Evolutionary conservation across 2,888 invertebrate genomes (phyloP).

Genomic region (Amphimallon solstitiale): DNA sequence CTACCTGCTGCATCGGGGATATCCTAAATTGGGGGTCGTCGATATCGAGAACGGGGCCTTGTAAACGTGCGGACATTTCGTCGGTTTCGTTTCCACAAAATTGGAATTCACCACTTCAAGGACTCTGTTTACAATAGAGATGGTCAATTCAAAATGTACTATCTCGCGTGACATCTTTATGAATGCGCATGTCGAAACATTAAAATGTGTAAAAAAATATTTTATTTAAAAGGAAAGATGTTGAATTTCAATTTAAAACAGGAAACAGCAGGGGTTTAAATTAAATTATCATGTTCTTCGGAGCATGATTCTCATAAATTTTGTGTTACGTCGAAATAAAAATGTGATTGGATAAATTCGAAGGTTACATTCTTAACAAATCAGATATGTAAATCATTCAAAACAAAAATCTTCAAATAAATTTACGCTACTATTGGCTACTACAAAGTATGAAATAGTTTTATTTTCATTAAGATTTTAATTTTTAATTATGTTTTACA

Average conservation of each 20-base stretch:
- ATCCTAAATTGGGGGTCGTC: constrained; percentile 83
- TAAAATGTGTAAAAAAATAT: no score
- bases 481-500: no score
- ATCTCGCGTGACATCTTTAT: background rate
- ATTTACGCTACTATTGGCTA: no score
- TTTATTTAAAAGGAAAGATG: no score
- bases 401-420: no score
- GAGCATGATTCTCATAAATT: background rate
- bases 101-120: background rate
- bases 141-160: background rate
- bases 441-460: no score
- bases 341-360: background rate
- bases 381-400: no score
- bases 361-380: constrained; percentile 10
- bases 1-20: constrained; percentile 83
- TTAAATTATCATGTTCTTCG: background rate
- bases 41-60: constrained; percentile 50
- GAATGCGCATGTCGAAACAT: constrained; percentile 5
- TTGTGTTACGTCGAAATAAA: constrained; percentile 4
- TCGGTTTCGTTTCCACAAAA: background rate
- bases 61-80: constrained; percentile 12
- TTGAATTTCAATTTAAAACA: background rate
- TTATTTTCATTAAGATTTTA: no score
- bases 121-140: no score
- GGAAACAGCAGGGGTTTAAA: background rate